A percentile compares a stretch with the other conserved stretches of the same genome.
Evolutionary conservation across 2,888 invertebrate species (phyloP).

Genomic region (Polyploca ridens): DNA sequence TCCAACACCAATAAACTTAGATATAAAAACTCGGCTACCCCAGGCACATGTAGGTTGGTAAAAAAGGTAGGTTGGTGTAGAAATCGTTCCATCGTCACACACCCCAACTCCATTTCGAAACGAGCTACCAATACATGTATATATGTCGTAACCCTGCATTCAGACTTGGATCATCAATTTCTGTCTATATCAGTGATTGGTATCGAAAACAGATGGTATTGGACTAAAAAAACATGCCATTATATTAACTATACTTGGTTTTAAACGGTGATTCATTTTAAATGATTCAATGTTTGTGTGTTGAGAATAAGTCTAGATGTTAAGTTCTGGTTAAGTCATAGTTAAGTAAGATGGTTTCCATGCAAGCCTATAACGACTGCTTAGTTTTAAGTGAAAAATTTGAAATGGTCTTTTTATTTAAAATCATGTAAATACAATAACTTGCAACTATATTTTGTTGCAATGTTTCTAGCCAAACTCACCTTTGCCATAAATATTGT

Average conservation of each 20-base stretch:
- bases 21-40: background rate
- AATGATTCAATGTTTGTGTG: background rate
- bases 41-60: background rate
- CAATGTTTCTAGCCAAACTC: too few species aligned
- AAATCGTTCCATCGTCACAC: background rate
- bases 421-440: too few species aligned
- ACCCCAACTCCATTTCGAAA: background rate
- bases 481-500: too few species aligned
- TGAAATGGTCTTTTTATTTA: too few species aligned
- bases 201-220: background rate
- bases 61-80: background rate
- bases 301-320: background rate
- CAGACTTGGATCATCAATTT: slow-evolving; percentile 7
- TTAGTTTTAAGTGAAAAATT: too few species aligned
- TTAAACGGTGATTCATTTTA: background rate
- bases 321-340: too few species aligned
- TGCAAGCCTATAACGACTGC: too few species aligned
- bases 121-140: background rate
- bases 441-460: too few species aligned
- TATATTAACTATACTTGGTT: background rate
- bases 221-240: background rate
- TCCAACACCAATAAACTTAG: background rate
- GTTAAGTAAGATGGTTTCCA: too few species aligned
- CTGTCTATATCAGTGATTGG: slow-evolving; percentile 7
- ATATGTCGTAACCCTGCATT: background rate